Evolutionary conservation across 2,797 vertebrate species (phyloP).

Genomic region (Ctenopoma kingsleyae): DNA sequence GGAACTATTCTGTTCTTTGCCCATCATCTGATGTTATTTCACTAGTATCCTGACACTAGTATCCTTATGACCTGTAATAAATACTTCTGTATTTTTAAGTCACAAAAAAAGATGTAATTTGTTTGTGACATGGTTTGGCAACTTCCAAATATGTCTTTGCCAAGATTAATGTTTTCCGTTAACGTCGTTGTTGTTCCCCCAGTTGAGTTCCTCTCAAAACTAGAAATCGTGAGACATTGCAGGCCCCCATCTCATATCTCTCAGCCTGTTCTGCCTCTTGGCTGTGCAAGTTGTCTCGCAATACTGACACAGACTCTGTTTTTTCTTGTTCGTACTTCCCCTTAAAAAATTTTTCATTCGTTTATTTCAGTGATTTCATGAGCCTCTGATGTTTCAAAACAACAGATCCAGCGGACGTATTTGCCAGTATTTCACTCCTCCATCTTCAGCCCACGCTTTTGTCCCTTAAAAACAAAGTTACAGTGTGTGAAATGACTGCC

Average conservation of each 20-base stretch:
- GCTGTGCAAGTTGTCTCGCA: constrained; percentile 9
- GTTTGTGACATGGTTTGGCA: constrained; percentile 1
- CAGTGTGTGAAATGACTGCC: constrained; percentile 17
- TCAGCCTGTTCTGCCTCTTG: constrained; percentile 24
- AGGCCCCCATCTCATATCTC: constrained; percentile 51
- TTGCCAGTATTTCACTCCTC: constrained; percentile 11
- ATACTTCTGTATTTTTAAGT: constrained; percentile 40
- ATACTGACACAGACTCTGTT: constrained; percentile 15
- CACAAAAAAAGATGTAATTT: constrained; percentile 35
- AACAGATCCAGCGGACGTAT: neutral
- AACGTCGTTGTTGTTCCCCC: constrained; percentile 25
- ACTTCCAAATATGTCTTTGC: constrained; percentile 6
- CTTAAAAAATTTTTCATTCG: neutral
- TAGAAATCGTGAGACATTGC: constrained; percentile 35
- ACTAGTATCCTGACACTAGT: neutral
- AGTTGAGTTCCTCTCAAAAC: constrained; percentile 49
- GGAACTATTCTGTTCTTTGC: constrained; percentile 37
- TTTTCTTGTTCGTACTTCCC: constrained; percentile 27
- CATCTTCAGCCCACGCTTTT: neutral
- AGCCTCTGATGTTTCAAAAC: constrained; percentile 21
- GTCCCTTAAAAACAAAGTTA: neutral
- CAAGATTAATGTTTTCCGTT: neutral
- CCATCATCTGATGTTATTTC: neutral
- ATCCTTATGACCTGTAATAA: neutral
- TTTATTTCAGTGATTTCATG: neutral